Percentiles rank a stretch among this genome's conserved stretches.
Evolutionary conservation across 2,113 vertebrate species (phyloP).

Genomic region (Gallinago paraguaiae): DNA sequence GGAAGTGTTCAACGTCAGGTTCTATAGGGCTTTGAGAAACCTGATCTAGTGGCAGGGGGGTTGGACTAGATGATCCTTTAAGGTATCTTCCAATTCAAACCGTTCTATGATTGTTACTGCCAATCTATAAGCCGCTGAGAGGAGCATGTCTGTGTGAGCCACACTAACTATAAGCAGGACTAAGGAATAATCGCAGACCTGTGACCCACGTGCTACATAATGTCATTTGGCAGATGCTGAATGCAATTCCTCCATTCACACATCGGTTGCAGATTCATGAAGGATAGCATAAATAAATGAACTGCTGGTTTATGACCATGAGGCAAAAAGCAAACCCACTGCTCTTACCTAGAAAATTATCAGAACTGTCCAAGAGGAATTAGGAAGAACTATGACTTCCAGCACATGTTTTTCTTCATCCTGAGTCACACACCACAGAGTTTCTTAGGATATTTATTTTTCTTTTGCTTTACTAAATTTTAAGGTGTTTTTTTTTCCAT

Average conservation of each 20-base stretch:
- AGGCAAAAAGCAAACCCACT: not conserved
- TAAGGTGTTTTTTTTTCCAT: not conserved
- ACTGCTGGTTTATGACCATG: not conserved
- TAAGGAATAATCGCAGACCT: not conserved
- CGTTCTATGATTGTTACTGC: not conserved
- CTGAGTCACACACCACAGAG: not conserved
- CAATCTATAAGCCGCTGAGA: rapidly evolving
- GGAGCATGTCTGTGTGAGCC: rapidly evolving
- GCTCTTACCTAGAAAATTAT: not conserved
- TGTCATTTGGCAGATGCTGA: not conserved
- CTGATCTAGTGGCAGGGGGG: no score
- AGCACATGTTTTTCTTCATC: not conserved
- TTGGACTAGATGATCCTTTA: not conserved
- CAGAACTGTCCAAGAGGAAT: not conserved
- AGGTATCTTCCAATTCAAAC: not conserved
- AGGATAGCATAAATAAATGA: not conserved
- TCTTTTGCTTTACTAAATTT: not conserved
- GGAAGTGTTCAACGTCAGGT: not conserved
- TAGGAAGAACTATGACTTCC: not conserved
- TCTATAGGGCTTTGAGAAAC: not conserved
- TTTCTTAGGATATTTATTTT: not conserved
- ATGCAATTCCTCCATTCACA: not conserved
- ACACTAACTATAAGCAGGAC: not conserved
- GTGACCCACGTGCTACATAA: not conserved
- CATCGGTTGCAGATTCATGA: not conserved